These are phyloP conservation scores for Semnopithecus entellus DNA, from an alignment of 2,113 vertebrate species.

Conservation along the genomic window DNA sequence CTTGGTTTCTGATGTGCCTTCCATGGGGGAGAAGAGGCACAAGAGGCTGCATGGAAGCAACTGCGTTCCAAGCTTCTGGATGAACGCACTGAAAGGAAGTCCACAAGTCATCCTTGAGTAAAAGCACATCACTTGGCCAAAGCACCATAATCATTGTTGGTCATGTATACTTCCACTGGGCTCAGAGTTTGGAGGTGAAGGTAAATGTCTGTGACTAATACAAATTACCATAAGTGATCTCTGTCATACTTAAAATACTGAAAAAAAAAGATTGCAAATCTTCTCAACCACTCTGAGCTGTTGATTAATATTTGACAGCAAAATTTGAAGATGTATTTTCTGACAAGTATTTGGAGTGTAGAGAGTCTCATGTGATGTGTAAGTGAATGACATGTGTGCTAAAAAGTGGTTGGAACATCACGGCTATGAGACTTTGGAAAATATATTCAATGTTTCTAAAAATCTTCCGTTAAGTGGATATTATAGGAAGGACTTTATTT, in stretches of 20 bases:
- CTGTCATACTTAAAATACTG: background rate
- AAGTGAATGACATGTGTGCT: background rate
- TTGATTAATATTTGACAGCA: background rate
- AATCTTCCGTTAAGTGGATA: background rate
- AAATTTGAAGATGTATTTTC: background rate
- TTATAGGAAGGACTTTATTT: background rate
- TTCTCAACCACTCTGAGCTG: background rate
- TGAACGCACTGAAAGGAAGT: too few relatives aligned
- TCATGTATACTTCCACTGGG: too few relatives aligned
- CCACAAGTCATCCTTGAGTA: background rate
- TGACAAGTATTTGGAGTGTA: background rate
- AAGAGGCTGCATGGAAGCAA: background rate
- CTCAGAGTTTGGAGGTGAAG: background rate
- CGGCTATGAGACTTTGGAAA: background rate
- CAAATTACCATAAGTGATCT: background rate
- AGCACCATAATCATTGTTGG: too few relatives aligned
- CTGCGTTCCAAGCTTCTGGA: too few relatives aligned
- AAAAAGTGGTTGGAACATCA: background rate
- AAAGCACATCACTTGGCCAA: background rate
- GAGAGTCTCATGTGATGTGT: background rate
- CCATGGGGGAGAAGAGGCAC: rapidly evolving
- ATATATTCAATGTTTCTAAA: background rate
- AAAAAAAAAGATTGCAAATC: background rate
- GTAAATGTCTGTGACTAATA: background rate
- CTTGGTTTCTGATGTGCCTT: background rate